Percentiles rank a stretch among this genome's conserved stretches.
Conservation (phyloP, 2,113 vertebrate species). For the Propithecus coquereli region DNA sequence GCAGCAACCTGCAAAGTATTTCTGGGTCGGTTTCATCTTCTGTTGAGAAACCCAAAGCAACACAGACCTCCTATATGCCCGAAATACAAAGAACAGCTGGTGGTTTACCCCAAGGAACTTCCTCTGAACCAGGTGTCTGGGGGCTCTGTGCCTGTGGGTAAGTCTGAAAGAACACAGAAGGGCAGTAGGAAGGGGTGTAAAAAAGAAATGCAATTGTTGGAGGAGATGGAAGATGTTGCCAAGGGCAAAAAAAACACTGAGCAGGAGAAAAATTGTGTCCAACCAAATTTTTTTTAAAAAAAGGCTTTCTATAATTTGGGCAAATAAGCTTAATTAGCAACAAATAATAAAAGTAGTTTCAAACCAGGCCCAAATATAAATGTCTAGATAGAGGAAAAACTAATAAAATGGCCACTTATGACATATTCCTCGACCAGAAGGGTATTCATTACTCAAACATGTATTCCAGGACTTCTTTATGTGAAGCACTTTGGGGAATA, state of each 20-base stretch:
- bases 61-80: not conserved
- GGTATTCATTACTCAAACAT: not conserved
- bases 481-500: not conserved
- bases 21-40: not conserved
- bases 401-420: not conserved
- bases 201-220: not conserved
- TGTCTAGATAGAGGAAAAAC: not conserved
- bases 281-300: not conserved
- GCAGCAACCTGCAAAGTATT: not conserved
- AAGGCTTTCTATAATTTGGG: not conserved
- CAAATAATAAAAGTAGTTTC: not conserved
- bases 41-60: not conserved
- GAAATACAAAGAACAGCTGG: not conserved
- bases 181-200: not conserved
- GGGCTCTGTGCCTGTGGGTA: not conserved
- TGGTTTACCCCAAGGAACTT: not conserved
- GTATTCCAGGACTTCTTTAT: not conserved
- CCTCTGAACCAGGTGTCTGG: not conserved
- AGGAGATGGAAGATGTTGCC: not conserved
- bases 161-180: not conserved
- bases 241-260: not conserved
- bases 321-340: not conserved
- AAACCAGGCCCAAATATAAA: not conserved
- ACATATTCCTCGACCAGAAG: not conserved
- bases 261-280: not conserved